These are phyloP conservation scores for Percina caprodes DNA, from an alignment of 2,113 vertebrate genomes.

Conservation along the genomic window DNA sequence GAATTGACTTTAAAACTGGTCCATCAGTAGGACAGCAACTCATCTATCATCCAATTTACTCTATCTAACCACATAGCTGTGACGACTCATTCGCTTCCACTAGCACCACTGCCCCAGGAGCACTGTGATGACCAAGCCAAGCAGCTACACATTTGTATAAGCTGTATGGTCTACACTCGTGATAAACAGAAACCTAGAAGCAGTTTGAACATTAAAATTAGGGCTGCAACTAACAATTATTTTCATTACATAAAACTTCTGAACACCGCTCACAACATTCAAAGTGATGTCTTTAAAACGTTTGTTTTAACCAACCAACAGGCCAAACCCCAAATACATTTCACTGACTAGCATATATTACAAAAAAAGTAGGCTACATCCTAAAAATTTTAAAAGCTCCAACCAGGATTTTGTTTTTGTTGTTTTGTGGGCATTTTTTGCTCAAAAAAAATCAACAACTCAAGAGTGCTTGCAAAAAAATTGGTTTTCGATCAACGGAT, in stretches of 20 bases:
- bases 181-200: background rate
- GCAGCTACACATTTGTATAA: conserved; percentile 17
- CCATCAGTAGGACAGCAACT: conserved; percentile 69
- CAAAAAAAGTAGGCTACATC: background rate
- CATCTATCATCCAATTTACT: conserved; percentile 80
- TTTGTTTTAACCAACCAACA: background rate
- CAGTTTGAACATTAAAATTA: background rate
- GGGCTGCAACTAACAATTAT: background rate
- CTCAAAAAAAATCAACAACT: background rate
- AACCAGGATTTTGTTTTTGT: background rate
- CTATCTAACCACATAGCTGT: conserved; percentile 65
- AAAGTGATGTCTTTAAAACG: background rate
- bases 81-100: conserved; percentile 76
- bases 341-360: background rate
- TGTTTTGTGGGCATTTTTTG: background rate
- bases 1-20: conserved; percentile 72
- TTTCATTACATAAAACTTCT: background rate
- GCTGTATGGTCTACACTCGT: background rate
- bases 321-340: background rate
- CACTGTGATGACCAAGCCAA: conserved; percentile 58
- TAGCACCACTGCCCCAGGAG: conserved; percentile 41
- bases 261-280: background rate
- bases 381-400: background rate
- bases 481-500: background rate
- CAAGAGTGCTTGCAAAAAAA: background rate